These are phyloP conservation scores for Diabrotica undecimpunctata DNA, from an alignment of 1,140 invertebrate genomes.

Conservation along the genomic window DNA sequence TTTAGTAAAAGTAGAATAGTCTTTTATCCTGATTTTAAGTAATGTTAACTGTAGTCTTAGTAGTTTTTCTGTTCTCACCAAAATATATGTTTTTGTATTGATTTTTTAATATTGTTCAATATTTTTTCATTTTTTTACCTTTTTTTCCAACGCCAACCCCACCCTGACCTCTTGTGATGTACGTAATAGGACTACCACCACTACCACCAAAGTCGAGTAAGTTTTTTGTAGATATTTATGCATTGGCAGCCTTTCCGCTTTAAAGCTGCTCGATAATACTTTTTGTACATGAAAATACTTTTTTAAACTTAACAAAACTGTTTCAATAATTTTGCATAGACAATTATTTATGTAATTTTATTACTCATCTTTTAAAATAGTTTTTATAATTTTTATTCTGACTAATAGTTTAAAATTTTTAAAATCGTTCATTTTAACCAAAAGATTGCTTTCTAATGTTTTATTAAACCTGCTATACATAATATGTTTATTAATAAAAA, in stretches of 20 bases:
- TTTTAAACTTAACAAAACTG: not conserved
- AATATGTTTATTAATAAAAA: too few species aligned
- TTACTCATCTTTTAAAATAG: not conserved
- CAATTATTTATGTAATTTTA: not conserved
- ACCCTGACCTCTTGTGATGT: constrained; percentile 34
- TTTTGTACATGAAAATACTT: constrained; percentile 18
- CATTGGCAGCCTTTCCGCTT: constrained; percentile 10
- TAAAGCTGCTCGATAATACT: constrained; percentile 11
- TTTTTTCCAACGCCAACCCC: constrained; percentile 46
- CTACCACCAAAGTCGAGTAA: constrained; percentile 48
- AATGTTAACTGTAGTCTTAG: not conserved
- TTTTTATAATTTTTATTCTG: not conserved
- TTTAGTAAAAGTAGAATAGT: constrained; percentile 13
- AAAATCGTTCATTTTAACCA: too few species aligned
- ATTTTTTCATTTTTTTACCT: constrained; percentile 43
- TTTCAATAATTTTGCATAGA: not conserved
- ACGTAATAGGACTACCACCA: constrained; percentile 40
- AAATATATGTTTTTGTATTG: constrained; percentile 17
- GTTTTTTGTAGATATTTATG: constrained; percentile 24
- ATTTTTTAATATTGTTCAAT: not conserved
- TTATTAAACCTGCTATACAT: too few species aligned
- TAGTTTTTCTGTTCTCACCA: constrained; percentile 5
- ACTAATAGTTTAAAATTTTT: too few species aligned
- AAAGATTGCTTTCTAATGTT: too few species aligned
- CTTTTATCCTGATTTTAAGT: not conserved